Base-by-base conservation (phyloP, 2,113 vertebrate genomes). In the Sphyrna mokarran region DNA sequence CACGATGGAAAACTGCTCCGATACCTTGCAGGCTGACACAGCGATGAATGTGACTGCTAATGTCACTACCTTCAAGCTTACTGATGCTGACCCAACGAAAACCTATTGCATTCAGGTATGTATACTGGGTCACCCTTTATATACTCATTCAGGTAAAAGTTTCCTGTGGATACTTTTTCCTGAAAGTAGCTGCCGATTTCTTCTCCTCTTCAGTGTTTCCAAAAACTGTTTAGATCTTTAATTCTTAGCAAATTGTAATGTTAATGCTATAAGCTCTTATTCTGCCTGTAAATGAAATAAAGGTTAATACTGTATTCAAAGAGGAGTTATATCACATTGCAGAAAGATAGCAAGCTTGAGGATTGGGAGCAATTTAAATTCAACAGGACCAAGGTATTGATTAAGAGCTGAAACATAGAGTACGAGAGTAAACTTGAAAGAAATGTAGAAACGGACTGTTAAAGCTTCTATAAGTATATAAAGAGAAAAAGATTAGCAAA, bases 21-120 rank as follows among this genome's bases (percentile, higher is more conserved):
- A 95, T 72, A 95, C 37, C 96, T 13, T 95, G 86, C 3, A 89
- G 91, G 54, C 66, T 95, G 80, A 10, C 5, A 96, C 33, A 9
- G 83, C 95, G 29, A 29, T 91, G 95, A 29, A 1, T 0, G 63
- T 80, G 63, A 72, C 95, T 96, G 70, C 3, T 95, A 95, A 43
- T 33, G 95, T 91, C 76, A 96, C 1, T 86, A 96, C 0, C 20
- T 96, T 0, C 0, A 0, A 58, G 76, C 91, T 96, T 90, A 87
- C 37, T 96, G 93, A 63, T 13, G 54, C 0, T 94, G 76, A 95
- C 86, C n/a, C 37, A 78, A 16, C 89, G 37, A 96, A 93, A 78
- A 86, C 69, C 96, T 80, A 1, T 1, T 72, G 0, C 78, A 94
- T 96, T 8, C 78, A 11, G 90, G 58, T 54, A 70, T 95, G 26